These are phyloP conservation scores for Hedychridium roseum DNA, from an alignment of 2,888 invertebrate species.

Conservation along the genomic window DNA sequence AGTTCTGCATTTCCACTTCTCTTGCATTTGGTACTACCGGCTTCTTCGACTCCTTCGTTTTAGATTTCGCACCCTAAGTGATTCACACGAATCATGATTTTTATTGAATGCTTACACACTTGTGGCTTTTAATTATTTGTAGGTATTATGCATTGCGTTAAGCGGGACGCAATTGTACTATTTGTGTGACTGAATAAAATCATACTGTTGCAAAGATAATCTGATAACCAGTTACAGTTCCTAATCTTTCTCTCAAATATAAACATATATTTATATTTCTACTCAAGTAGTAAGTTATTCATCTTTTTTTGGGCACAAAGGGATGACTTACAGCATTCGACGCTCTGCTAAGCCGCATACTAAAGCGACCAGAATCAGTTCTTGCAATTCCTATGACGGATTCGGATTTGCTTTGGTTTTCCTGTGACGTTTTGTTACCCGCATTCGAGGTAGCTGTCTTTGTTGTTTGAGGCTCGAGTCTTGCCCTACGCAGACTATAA, in stretches of 20 bases:
- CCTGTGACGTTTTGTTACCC: slow-evolving; percentile 56
- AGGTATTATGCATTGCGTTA: too few relatives aligned
- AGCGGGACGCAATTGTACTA: too few relatives aligned
- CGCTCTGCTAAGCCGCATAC: slow-evolving; percentile 39
- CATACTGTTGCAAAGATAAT: too few relatives aligned
- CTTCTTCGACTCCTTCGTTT: slow-evolving; percentile 47
- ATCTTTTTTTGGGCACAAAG: too few relatives aligned
- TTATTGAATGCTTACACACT: too few relatives aligned
- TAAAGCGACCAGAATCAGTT: slow-evolving; percentile 52
- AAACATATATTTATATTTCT: too few relatives aligned
- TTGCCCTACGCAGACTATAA: slow-evolving; percentile 70
- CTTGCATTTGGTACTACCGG: slow-evolving; percentile 69
- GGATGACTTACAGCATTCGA: slow-evolving; percentile 35
- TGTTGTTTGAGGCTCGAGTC: slow-evolving; percentile 68
- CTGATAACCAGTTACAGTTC: too few relatives aligned
- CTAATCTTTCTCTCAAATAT: too few relatives aligned
- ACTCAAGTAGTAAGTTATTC: too few relatives aligned
- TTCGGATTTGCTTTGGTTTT: slow-evolving; percentile 40
- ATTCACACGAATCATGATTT: too few relatives aligned
- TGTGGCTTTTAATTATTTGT: too few relatives aligned
- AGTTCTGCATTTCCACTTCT: slow-evolving; percentile 91
- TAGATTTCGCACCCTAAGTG: slow-evolving; percentile 40
- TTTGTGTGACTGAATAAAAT: too few relatives aligned
- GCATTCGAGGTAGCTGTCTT: slow-evolving; percentile 64
- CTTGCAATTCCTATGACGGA: slow-evolving; percentile 40